These are phyloP conservation scores for Conus ventricosus DNA, from an alignment of 1,140 invertebrate species.

Conservation along the genomic window DNA sequence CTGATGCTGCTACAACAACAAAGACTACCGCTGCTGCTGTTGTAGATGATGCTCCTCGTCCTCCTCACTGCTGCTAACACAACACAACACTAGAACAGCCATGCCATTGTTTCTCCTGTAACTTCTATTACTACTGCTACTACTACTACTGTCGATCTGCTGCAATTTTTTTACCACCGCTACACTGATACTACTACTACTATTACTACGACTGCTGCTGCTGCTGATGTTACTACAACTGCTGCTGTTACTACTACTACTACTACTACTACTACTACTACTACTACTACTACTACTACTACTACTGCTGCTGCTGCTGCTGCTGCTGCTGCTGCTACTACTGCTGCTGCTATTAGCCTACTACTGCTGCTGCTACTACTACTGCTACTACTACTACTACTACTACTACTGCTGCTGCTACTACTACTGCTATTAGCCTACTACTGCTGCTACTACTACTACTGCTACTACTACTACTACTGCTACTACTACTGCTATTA, in stretches of 20 bases:
- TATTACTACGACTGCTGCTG: too few relatives aligned
- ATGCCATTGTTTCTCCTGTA: too few relatives aligned
- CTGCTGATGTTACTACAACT: background rate
- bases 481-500: background rate
- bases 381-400: background rate
- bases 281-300: background rate
- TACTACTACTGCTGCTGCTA: constrained; percentile 21
- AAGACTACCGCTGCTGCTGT: background rate
- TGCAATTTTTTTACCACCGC: too few relatives aligned
- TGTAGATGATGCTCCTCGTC: background rate
- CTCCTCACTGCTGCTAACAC: too few relatives aligned
- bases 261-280: constrained; percentile 13
- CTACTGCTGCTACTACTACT: constrained; percentile 37
- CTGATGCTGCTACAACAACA: too few relatives aligned
- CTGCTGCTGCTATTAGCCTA: constrained; percentile 25
- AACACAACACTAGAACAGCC: too few relatives aligned
- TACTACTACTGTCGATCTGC: too few relatives aligned
- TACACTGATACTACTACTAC: too few relatives aligned
- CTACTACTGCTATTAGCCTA: constrained; percentile 36
- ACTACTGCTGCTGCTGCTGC: constrained; percentile 22
- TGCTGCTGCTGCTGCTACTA: constrained; percentile 9
- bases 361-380: constrained; percentile 15
- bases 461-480: constrained; percentile 26
- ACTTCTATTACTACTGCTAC: too few relatives aligned
- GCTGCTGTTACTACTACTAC: constrained; percentile 30